Conservation (phyloP, 2,888 invertebrate genomes). For the Leptopterna dolabrata region DNA sequence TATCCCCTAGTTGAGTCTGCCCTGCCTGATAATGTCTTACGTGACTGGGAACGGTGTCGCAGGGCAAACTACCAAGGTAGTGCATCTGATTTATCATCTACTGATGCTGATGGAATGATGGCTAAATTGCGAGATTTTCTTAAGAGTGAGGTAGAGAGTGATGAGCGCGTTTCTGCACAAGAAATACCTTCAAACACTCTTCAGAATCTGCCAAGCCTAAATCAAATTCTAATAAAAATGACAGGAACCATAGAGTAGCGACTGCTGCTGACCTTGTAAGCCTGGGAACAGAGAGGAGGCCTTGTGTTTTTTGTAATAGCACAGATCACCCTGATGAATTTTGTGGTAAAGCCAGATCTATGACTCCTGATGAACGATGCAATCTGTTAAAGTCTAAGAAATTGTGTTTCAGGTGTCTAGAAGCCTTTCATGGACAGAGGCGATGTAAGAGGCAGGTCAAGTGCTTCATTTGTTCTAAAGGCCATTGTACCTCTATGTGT, state of each 20-base stretch:
- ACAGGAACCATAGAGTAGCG: not conserved
- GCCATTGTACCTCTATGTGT: not conserved
- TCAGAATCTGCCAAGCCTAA: not conserved
- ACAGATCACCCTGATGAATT: not conserved
- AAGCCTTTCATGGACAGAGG: not conserved
- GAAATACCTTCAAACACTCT: not conserved
- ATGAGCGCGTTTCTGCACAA: constrained; percentile 16
- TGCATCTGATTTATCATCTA: not conserved
- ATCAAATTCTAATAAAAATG: not conserved
- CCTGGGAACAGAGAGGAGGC: not conserved
- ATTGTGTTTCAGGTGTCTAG: not conserved
- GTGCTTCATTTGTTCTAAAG: not conserved
- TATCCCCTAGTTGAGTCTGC: constrained; percentile 41
- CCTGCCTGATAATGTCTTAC: not conserved
- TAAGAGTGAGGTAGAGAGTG: constrained; percentile 8
- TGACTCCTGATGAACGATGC: not conserved
- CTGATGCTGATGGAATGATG: not conserved
- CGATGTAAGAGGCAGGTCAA: not conserved
- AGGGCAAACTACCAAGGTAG: not conserved
- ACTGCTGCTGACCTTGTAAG: constrained; percentile 25
- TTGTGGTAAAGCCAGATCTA: not conserved
- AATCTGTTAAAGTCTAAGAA: not conserved
- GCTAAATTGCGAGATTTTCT: not conserved
- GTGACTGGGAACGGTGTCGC: constrained; percentile 35
- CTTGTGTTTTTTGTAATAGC: constrained; percentile 12